These are phyloP conservation scores for Neodiprion pinetum DNA, from an alignment of 1,140 invertebrate species.

Conservation along the genomic window DNA sequence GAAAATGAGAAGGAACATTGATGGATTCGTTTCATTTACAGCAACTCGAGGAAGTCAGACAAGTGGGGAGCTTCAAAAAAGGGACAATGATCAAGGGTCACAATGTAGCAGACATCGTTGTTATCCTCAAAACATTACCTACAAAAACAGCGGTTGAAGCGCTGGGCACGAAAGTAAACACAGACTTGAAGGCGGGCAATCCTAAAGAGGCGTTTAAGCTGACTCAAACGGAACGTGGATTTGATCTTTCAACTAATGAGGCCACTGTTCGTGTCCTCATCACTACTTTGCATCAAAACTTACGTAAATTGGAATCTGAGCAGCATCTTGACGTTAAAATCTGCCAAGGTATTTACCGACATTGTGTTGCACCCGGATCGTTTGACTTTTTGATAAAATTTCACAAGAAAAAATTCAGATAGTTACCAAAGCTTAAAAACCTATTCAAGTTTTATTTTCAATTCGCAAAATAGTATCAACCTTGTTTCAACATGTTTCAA, in stretches of 20 bases:
- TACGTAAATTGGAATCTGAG: conserved; percentile 91
- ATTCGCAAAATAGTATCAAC: neutral
- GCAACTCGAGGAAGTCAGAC: conserved; percentile 95
- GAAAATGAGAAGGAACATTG: neutral
- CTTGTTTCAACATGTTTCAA: neutral
- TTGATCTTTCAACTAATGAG: conserved; percentile 81
- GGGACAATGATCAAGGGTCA: conserved; percentile 96
- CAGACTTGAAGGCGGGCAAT: conserved; percentile 70
- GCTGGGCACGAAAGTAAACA: conserved; percentile 84
- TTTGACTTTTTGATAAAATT: too few relatives aligned
- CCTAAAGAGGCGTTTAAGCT: conserved; percentile 70
- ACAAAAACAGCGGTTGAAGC: conserved; percentile 94
- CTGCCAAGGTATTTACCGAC: conserved; percentile 48
- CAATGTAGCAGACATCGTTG: conserved; percentile 95
- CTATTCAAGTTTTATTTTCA: neutral
- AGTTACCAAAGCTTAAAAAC: too few relatives aligned
- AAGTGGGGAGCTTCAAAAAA: conserved; percentile 98
- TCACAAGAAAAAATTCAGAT: too few relatives aligned
- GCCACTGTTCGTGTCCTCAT: conserved; percentile 90
- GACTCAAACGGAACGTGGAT: conserved; percentile 77
- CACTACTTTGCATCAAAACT: conserved; percentile 91
- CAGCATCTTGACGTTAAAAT: conserved; percentile 60
- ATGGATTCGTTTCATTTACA: conserved; percentile 52
- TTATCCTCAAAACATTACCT: conserved; percentile 97
- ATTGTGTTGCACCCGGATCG: too few relatives aligned